Percentiles rank a stretch among this genome's conserved stretches.
phyloP scores from a whole-genome alignment of 2,888 invertebrate genomes.

The Oxyteleia sp. region DNA sequence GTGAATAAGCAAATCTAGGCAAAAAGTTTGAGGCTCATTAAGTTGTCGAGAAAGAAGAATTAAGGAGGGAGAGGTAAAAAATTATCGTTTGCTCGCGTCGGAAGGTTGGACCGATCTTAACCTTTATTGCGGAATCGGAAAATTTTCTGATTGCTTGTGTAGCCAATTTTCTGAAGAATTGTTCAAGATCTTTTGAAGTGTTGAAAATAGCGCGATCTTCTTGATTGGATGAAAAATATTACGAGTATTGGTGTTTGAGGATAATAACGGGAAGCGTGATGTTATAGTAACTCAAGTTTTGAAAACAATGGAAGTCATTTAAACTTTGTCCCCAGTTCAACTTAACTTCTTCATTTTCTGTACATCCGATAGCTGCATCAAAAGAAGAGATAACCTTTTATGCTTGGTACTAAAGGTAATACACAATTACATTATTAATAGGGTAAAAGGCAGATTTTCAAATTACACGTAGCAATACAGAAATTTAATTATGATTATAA shows the following conservation, averaged over 20 bases:
- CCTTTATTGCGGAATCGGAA: slow-evolving; percentile 2
- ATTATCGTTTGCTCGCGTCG: slow-evolving; percentile 21
- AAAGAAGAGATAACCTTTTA: background rate
- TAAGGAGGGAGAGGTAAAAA: slow-evolving; percentile 36
- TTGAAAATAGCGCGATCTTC: slow-evolving; percentile 78
- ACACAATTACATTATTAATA: slow-evolving; percentile 22
- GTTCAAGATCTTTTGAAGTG: slow-evolving; percentile 73
- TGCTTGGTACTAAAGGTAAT: background rate
- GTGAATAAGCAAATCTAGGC: slow-evolving; percentile 20
- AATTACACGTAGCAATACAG: too few species aligned
- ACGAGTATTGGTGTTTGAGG: slow-evolving; percentile 8
- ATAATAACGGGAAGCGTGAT: slow-evolving; percentile 7
- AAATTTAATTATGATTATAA: too few species aligned
- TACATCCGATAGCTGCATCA: slow-evolving; percentile 20
- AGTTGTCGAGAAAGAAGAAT: slow-evolving; percentile 51
- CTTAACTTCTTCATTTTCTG: slow-evolving; percentile 20
- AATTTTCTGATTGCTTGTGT: background rate
- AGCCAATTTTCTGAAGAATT: slow-evolving; percentile 9
- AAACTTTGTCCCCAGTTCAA: slow-evolving; percentile 41
- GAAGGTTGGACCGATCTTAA: slow-evolving; percentile 36
- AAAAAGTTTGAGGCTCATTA: slow-evolving; percentile 62
- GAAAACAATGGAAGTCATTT: slow-evolving; percentile 69
- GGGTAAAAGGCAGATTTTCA: background rate
- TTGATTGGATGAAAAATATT: slow-evolving; percentile 14
- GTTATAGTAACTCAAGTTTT: slow-evolving; percentile 43